These are phyloP conservation scores for Lottia scabra DNA, from an alignment of 2,888 invertebrate species.

Conservation along the genomic window DNA sequence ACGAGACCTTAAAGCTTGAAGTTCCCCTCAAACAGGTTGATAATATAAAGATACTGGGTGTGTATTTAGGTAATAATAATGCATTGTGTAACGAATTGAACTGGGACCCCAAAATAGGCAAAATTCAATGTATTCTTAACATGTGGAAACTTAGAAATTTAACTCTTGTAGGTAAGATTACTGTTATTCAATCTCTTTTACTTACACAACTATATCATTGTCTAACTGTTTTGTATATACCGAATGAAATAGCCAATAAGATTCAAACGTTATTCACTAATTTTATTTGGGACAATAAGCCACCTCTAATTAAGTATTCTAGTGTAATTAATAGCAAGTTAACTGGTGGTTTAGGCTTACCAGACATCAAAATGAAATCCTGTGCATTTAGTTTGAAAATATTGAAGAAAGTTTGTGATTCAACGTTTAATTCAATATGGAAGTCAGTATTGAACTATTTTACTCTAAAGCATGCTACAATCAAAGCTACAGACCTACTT, in stretches of 20 bases:
- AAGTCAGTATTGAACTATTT: neutral
- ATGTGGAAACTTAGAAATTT: neutral
- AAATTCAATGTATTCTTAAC: neutral
- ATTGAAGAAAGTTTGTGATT: neutral
- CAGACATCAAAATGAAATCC: neutral
- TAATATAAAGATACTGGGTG: neutral
- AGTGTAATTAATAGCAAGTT: neutral
- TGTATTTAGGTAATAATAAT: neutral
- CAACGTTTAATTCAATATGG: neutral
- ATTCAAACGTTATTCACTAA: neutral
- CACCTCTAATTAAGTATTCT: neutral
- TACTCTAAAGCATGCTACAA: too few species aligned
- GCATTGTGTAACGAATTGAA: neutral
- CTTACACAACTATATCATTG: neutral
- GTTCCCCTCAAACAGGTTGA: neutral
- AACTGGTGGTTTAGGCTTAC: neutral
- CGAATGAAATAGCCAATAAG: neutral
- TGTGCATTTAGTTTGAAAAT: neutral
- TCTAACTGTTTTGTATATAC: neutral
- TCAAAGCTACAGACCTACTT: too few species aligned
- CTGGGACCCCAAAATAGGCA: neutral
- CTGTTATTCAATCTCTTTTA: neutral
- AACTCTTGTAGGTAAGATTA: neutral
- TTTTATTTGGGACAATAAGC: neutral
- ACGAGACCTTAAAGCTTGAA: neutral